Evolutionary conservation across 2,113 vertebrate species (phyloP).

Genomic region (Uropsilus gracilis): DNA sequence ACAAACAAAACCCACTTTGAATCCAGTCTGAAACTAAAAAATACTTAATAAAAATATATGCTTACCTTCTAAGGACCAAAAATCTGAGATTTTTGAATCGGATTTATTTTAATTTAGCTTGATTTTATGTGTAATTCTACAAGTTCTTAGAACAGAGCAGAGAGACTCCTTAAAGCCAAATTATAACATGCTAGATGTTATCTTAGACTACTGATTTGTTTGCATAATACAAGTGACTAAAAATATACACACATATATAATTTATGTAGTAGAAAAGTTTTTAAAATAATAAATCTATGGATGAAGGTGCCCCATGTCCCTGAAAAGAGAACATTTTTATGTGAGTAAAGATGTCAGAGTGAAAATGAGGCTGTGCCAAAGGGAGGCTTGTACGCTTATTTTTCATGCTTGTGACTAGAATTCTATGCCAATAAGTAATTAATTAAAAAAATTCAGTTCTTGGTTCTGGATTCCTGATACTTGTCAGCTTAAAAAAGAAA

Average conservation of each 20-base stretch:
- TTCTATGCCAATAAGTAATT: background rate
- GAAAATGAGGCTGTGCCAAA: background rate
- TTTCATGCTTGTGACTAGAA: background rate
- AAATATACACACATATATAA: background rate
- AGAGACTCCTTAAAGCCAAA: background rate
- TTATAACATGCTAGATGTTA: background rate
- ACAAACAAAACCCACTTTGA: too few species aligned
- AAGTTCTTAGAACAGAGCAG: background rate
- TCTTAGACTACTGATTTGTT: background rate
- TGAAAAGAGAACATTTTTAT: background rate
- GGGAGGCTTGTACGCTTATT: background rate
- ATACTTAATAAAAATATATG: background rate
- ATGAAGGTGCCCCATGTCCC: background rate
- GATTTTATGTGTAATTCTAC: background rate
- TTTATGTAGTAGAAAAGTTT: background rate
- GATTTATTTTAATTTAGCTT: background rate
- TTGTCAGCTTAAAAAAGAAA: background rate
- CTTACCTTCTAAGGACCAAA: background rate
- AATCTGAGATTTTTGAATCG: background rate
- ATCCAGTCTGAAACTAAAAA: too few species aligned
- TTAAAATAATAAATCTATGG: background rate
- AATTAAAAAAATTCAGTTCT: background rate
- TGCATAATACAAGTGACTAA: background rate
- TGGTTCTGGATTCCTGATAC: background rate
- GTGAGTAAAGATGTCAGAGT: background rate